Percentiles rank a stretch among this genome's conserved stretches.
These are phyloP conservation scores for Drosophila lacicola DNA, from an alignment of 2,888 invertebrate genomes.

Conservation along the genomic window DNA sequence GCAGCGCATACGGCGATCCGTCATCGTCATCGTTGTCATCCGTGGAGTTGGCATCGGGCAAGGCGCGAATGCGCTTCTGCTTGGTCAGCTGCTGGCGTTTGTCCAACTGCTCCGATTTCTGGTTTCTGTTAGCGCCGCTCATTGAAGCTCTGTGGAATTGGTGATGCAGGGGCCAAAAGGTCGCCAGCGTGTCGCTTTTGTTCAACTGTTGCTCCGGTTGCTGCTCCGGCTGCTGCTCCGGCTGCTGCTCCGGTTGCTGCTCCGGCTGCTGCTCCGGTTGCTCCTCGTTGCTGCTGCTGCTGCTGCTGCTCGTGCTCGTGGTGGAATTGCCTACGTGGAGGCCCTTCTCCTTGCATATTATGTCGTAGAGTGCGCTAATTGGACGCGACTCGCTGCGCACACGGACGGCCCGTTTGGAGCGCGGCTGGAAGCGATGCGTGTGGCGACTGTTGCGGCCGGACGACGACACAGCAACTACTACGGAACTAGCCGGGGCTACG, in stretches of 20 bases:
- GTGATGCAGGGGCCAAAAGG: conserved; percentile 72
- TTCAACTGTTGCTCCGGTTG: conserved; percentile 15
- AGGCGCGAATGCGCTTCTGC: conserved; percentile 25
- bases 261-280: conserved; percentile 23
- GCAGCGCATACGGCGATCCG: conserved; percentile 41
- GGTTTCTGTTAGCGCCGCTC: conserved; percentile 36
- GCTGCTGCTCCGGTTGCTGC: conserved; percentile 6
- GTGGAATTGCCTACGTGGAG: conserved; percentile 77
- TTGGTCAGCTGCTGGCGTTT: conserved; percentile 36
- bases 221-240: conserved; percentile 19
- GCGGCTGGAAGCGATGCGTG: conserved; percentile 81
- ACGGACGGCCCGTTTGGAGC: conserved; percentile 82
- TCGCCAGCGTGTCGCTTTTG: conserved; percentile 70
- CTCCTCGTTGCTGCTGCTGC: conserved; percentile 50
- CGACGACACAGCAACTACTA: conserved; percentile 46
- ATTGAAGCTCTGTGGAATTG: conserved; percentile 57
- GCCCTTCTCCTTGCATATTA: conserved; percentile 85
- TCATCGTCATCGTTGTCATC: conserved; percentile 27
- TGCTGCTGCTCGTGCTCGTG: conserved; percentile 41
- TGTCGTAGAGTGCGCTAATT: conserved; percentile 84
- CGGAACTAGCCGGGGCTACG: conserved; percentile 70
- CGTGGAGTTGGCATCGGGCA: conserved; percentile 11
- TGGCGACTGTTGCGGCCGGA: conserved; percentile 75
- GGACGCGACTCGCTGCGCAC: conserved; percentile 85
- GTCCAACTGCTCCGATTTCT: conserved; percentile 24